phyloP scores from a whole-genome alignment of 2,888 invertebrate genomes.

The Cephus runcator region DNA sequence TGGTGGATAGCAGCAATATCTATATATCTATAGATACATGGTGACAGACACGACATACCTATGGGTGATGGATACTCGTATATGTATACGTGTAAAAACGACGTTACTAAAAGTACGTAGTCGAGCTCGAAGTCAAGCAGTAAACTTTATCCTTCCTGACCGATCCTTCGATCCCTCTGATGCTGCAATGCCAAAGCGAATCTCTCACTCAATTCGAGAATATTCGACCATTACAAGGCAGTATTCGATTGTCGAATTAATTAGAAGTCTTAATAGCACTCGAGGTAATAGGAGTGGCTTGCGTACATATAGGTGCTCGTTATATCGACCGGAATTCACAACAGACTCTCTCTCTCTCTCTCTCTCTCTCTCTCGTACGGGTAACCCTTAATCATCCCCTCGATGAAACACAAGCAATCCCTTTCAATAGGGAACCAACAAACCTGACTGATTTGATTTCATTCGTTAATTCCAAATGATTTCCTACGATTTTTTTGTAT shows the following conservation, averaged over 20 bases:
- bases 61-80: too few species aligned
- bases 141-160: too few species aligned
- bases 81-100: too few species aligned
- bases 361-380: constrained; percentile 10
- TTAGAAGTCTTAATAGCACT: constrained; percentile 58
- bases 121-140: too few species aligned
- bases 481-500: constrained; percentile 42
- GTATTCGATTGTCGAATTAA: constrained; percentile 35
- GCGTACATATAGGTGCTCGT: constrained; percentile 34
- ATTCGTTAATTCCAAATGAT: constrained; percentile 56
- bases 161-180: too few species aligned
- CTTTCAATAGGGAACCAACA: constrained; percentile 50
- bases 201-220: too few species aligned
- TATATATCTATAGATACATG: too few species aligned
- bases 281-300: constrained; percentile 48
- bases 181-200: too few species aligned
- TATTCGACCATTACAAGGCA: background rate
- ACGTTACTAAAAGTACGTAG: too few species aligned
- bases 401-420: constrained; percentile 16
- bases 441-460: constrained; percentile 56
- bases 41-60: too few species aligned
- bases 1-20: too few species aligned
- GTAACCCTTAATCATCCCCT: background rate
- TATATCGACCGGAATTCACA: constrained; percentile 53
- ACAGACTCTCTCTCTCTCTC: constrained; percentile 32